A percentile compares a stretch with the other conserved stretches of the same genome.
phyloP scores from a whole-genome alignment of 2,113 vertebrate genomes.

The Eclectus roratus region DNA sequence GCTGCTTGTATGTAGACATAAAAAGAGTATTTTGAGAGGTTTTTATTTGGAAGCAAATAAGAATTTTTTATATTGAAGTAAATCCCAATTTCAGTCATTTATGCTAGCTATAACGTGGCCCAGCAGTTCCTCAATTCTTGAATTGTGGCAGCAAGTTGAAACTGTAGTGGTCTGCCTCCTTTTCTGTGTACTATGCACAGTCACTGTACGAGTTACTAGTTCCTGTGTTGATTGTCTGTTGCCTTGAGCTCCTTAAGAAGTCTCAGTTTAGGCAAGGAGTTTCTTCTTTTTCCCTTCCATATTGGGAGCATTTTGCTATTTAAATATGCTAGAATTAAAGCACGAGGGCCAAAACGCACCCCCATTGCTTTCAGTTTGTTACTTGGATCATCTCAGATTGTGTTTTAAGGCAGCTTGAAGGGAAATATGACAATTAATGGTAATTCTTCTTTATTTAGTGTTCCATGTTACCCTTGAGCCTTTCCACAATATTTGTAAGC shows the following conservation, averaged over 20 bases:
- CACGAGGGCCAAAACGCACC: background rate
- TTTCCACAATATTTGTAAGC: background rate
- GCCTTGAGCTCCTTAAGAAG: background rate
- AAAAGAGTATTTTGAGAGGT: background rate
- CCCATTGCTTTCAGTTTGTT: background rate
- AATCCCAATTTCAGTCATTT: background rate
- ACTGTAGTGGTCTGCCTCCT: background rate
- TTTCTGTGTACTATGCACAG: background rate
- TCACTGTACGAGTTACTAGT: background rate
- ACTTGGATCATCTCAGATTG: background rate
- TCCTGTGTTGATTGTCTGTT: background rate
- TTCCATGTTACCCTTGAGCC: background rate
- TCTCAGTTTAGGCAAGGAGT: background rate
- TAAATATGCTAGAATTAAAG: background rate
- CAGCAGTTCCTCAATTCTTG: background rate
- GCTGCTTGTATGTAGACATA: background rate
- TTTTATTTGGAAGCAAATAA: background rate
- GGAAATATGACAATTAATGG: background rate
- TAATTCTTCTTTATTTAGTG: background rate
- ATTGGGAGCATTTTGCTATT: background rate
- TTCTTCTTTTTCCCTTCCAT: background rate
- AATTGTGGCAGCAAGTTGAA: background rate
- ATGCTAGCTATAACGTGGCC: background rate
- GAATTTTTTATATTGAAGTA: background rate
- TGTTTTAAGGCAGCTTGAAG: background rate